Percentiles rank a stretch among this genome's conserved stretches.
Conservation (phyloP, 2,113 vertebrate genomes). For the Gadus macrocephalus region DNA sequence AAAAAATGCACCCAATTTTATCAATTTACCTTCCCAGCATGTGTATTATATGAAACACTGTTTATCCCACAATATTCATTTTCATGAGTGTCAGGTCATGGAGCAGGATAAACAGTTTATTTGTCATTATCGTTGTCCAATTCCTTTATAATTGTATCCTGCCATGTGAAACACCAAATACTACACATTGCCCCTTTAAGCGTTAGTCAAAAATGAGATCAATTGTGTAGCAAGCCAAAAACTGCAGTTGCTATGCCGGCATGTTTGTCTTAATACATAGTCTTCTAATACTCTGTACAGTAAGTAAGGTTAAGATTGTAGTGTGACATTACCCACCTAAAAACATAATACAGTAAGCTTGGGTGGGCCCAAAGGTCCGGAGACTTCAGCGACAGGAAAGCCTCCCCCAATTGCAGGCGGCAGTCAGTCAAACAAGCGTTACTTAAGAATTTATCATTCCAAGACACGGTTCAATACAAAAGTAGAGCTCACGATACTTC, state of each 20-base stretch:
- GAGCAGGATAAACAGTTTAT: no score
- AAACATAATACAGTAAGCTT: conserved; percentile 23
- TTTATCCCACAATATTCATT: no score
- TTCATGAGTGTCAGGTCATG: no score
- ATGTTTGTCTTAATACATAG: conserved; percentile 49
- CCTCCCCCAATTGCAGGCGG: conserved; percentile 37
- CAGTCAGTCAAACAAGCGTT: conserved; percentile 43
- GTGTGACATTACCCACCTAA: conserved; percentile 33
- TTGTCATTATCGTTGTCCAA: no score
- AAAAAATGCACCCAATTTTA: no score
- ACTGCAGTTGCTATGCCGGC: conserved; percentile 48
- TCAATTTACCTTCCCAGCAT: no score
- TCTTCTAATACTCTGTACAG: conserved; percentile 52
- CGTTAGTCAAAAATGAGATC: no score
- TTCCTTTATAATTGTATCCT: no score
- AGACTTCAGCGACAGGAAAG: no score
- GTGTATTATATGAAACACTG: no score
- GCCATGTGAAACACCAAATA: no score
- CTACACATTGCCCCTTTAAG: no score
- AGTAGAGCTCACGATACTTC: conserved; percentile 42
- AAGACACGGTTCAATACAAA: conserved; percentile 38
- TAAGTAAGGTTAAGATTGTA: conserved; percentile 34
- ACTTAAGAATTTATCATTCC: conserved; percentile 36
- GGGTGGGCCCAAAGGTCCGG: conserved; percentile 28
- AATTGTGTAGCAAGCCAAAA: not conserved